These are phyloP conservation scores for Calycopis cecrops DNA, from an alignment of 1,140 invertebrate species.

Conservation along the genomic window DNA sequence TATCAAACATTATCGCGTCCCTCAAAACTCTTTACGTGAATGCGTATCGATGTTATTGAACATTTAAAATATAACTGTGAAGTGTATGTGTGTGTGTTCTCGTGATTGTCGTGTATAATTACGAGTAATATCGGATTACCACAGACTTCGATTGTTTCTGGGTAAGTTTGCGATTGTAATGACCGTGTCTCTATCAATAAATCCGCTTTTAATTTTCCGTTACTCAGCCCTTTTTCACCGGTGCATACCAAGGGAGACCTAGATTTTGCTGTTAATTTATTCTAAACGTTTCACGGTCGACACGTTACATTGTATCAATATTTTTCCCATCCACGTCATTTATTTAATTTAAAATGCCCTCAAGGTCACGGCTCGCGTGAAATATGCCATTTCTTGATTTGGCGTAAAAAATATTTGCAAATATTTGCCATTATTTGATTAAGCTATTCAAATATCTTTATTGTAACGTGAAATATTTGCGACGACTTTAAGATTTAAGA, in stretches of 20 bases:
- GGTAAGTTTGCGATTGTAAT: constrained; percentile 24
- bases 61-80: constrained; percentile 34
- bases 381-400: constrained; percentile 1
- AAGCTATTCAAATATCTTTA: no score
- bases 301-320: background rate
- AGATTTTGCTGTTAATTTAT: background rate
- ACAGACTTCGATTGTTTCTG: constrained; percentile 39
- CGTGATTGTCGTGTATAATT: constrained; percentile 18
- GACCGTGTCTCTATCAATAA: constrained; percentile 35
- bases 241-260: background rate
- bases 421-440: background rate
- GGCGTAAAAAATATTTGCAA: background rate
- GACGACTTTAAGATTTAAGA: no score
- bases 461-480: no score
- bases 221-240: constrained; percentile 5
- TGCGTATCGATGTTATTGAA: constrained; percentile 47
- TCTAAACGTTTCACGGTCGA: background rate
- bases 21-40: constrained; percentile 49
- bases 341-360: background rate
- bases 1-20: constrained; percentile 21
- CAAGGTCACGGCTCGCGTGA: constrained; percentile 1
- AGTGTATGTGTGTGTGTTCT: constrained; percentile 42
- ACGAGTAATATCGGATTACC: constrained; percentile 36
- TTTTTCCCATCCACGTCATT: constrained; percentile 1
- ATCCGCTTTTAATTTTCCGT: constrained; percentile 21